Conservation (phyloP, 2,113 vertebrate species). For the Microtus oregoni region DNA sequence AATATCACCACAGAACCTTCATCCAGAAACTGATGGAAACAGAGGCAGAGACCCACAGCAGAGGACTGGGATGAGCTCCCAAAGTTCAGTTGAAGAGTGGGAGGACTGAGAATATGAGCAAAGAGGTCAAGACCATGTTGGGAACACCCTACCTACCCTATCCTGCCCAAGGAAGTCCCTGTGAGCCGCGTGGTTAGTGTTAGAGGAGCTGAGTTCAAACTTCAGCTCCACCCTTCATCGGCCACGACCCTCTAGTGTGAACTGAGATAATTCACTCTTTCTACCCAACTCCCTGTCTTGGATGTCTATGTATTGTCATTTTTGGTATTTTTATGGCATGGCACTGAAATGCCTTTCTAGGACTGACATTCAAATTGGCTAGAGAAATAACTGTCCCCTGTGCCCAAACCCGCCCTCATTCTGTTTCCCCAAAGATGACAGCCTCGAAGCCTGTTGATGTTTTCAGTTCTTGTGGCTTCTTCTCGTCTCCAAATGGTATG, state of each 20-base stretch:
- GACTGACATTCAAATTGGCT: background rate
- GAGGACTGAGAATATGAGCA: too few relatives aligned
- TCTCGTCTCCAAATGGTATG: slow-evolving; percentile 48
- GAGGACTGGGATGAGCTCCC: too few relatives aligned
- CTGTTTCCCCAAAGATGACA: background rate
- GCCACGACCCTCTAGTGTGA: background rate
- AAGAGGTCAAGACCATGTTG: too few relatives aligned
- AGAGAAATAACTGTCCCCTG: background rate
- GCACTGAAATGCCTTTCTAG: background rate
- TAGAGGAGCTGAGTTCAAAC: background rate
- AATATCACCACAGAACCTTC: too few relatives aligned
- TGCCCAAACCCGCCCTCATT: background rate
- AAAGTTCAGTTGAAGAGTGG: too few relatives aligned
- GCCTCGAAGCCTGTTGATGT: background rate
- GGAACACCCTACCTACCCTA: background rate
- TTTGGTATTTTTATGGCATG: background rate
- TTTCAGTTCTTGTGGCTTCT: slow-evolving; percentile 67
- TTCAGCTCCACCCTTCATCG: background rate
- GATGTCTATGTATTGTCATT: background rate
- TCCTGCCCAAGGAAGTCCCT: background rate
- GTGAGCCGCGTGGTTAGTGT: fast-evolving
- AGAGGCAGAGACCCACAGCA: too few relatives aligned
- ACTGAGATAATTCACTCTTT: background rate
- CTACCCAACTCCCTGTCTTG: background rate
- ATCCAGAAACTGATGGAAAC: too few relatives aligned